Evolutionary conservation across 2,113 vertebrate species (phyloP).

Genomic region (Platysternon megacephalum): DNA sequence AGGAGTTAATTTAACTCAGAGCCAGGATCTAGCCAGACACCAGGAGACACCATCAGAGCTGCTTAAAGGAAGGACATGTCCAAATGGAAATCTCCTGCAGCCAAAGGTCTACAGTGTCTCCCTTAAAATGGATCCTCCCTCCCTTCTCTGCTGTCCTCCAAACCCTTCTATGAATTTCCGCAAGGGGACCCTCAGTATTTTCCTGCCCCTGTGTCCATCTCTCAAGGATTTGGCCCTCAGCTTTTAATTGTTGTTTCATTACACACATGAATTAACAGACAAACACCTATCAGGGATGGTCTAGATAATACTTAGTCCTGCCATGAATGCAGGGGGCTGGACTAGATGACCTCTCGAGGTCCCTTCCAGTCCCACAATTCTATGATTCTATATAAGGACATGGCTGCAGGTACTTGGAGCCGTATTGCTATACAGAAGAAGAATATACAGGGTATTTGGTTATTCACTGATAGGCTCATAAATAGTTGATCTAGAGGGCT

Average conservation of each 20-base stretch:
- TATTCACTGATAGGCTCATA: neutral
- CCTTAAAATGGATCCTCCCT: neutral
- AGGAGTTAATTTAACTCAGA: neutral
- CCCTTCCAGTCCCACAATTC: too few species aligned
- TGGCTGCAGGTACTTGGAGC: neutral
- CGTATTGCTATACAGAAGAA: neutral
- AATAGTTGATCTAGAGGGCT: neutral
- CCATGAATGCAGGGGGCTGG: too few species aligned
- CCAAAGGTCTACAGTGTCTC: neutral
- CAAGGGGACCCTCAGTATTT: neutral
- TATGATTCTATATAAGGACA: neutral
- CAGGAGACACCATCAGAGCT: neutral
- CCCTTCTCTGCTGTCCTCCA: neutral
- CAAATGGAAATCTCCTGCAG: neutral
- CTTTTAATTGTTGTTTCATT: neutral
- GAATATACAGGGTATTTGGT: accelerated
- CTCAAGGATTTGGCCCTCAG: neutral
- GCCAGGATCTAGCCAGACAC: neutral
- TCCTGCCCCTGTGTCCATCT: neutral
- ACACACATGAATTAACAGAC: neutral
- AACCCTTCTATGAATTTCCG: neutral
- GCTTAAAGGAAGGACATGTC: too few species aligned
- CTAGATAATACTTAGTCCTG: too few species aligned
- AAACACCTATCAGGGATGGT: too few species aligned
- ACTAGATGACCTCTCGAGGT: too few species aligned